phyloP scores from a whole-genome alignment of 2,797 vertebrate species.

The Neosilurus mollespiculum region DNA sequence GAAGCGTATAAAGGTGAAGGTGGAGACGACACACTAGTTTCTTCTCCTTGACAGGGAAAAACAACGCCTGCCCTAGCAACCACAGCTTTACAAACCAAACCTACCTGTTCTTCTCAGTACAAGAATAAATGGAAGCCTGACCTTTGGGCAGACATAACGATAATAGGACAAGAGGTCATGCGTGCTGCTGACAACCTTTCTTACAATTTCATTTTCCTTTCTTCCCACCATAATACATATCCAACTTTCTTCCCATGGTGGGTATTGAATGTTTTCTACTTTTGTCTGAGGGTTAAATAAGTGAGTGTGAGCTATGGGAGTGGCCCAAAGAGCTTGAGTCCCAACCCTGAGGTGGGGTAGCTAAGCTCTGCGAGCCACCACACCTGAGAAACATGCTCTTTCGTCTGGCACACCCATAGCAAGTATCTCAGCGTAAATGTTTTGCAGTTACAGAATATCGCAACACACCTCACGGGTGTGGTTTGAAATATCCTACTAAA shows the following conservation, averaged over 20 bases:
- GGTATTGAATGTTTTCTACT: background rate
- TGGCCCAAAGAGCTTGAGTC: constrained; percentile 33
- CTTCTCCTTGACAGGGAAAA: constrained; percentile 1
- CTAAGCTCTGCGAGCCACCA: constrained; percentile 16
- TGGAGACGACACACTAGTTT: background rate
- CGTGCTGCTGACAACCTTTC: background rate
- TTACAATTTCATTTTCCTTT: background rate
- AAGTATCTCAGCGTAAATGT: constrained; percentile 7
- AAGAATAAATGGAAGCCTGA: constrained; percentile 13
- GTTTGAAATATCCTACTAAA: background rate
- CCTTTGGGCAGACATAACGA: constrained; percentile 8
- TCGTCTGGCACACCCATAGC: constrained; percentile 26
- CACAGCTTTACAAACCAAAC: constrained; percentile 13
- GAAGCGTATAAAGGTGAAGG: background rate
- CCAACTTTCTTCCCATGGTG: background rate
- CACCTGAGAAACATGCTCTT: constrained; percentile 27
- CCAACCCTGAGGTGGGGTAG: constrained; percentile 41
- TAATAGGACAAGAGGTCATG: background rate
- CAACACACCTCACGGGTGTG: constrained; percentile 16
- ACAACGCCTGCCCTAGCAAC: constrained; percentile 9
- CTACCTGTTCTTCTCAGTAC: constrained; percentile 16
- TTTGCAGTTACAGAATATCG: constrained; percentile 30
- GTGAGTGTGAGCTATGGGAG: constrained; percentile 13
- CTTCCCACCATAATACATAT: background rate
- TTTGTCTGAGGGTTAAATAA: background rate